Conservation (phyloP, 2,888 invertebrate species). For the Cantharis lateralis region DNA sequence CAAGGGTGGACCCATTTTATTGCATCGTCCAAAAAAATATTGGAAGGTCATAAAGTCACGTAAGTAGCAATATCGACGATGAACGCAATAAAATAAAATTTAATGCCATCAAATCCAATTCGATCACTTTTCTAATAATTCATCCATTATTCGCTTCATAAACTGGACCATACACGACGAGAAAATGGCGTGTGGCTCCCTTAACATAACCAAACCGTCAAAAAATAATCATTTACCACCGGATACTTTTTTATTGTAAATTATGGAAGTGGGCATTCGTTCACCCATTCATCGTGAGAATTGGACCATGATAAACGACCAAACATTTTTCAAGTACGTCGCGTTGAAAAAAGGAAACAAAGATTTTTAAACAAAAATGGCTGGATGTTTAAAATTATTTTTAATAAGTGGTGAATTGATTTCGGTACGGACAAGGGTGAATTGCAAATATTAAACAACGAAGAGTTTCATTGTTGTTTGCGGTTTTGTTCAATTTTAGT, state of each 20-base stretch:
- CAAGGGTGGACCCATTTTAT: neutral
- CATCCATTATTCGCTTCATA: too few species aligned
- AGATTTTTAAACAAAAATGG: neutral
- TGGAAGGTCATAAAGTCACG: neutral
- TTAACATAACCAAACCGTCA: neutral
- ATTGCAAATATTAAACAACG: conserved; percentile 9
- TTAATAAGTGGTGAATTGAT: neutral
- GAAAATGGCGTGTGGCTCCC: neutral
- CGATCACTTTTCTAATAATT: neutral
- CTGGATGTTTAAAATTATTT: neutral
- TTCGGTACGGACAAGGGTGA: conserved; percentile 1
- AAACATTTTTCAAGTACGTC: neutral
- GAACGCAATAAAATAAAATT: neutral
- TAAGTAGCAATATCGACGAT: neutral
- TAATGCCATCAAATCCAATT: neutral
- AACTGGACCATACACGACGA: neutral
- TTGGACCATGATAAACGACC: neutral
- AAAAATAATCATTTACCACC: neutral
- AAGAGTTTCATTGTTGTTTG: conserved; percentile 16
- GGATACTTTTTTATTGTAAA: neutral
- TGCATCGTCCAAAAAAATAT: neutral
- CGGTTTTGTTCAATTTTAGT: conserved; percentile 12
- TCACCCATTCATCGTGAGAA: neutral
- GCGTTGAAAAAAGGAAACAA: neutral
- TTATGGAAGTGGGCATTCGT: neutral